Evolutionary conservation across 2,888 invertebrate species (phyloP).

Genomic region (Melanostoma mellinum): DNA sequence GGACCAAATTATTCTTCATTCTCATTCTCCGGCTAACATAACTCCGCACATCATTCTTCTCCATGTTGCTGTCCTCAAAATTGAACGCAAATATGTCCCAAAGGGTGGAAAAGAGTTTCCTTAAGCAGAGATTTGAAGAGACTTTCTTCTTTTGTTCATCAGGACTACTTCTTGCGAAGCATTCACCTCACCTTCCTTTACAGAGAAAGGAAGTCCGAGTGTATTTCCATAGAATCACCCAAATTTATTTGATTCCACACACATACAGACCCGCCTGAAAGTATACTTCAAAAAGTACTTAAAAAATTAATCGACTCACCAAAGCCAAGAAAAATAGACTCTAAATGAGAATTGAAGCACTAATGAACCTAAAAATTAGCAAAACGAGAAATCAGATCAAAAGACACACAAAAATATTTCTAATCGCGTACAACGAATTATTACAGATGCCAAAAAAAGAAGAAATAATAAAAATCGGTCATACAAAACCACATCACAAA

Average conservation of each 20-base stretch:
- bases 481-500: slow-evolving; percentile 65
- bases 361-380: neutral
- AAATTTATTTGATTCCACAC: neutral
- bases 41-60: too few species aligned
- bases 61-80: too few species aligned
- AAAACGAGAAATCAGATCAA: neutral
- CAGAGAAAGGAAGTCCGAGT: too few species aligned
- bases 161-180: too few species aligned
- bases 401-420: neutral
- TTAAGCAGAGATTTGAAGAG: too few species aligned
- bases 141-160: too few species aligned
- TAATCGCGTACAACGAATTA: slow-evolving; percentile 5
- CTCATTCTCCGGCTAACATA: too few species aligned
- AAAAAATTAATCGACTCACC: slow-evolving; percentile 46
- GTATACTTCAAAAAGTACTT: neutral
- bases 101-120: too few species aligned
- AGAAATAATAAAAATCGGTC: slow-evolving; percentile 37
- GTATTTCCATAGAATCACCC: too few species aligned
- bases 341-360: slow-evolving; percentile 23
- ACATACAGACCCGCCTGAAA: slow-evolving; percentile 19
- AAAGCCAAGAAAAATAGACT: slow-evolving; percentile 63
- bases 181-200: too few species aligned
- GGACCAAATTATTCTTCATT: too few species aligned
- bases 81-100: too few species aligned
- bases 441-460: slow-evolving; percentile 41